These are phyloP conservation scores for Acanthurus tractus DNA, from an alignment of 2,797 vertebrate species.

Conservation along the genomic window DNA sequence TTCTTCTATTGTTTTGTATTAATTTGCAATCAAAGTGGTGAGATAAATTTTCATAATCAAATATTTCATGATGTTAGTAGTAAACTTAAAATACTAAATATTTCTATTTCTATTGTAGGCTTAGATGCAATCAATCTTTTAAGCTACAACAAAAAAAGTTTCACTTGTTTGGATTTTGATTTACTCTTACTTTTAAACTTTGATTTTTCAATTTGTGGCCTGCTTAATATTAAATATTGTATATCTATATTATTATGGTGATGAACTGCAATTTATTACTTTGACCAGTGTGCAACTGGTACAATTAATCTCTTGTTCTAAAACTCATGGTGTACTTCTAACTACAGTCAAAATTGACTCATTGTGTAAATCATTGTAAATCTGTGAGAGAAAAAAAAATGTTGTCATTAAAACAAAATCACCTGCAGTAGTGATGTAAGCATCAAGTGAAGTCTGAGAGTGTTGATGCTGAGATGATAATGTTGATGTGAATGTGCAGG, in stretches of 20 bases:
- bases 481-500: slow-evolving; percentile 15
- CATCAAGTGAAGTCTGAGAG: too few relatives aligned
- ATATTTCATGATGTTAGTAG: neutral
- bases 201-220: neutral
- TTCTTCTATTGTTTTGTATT: neutral
- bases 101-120: neutral
- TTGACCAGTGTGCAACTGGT: neutral
- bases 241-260: neutral
- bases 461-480: slow-evolving; percentile 8
- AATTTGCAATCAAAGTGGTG: neutral
- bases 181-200: neutral
- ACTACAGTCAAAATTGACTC: neutral
- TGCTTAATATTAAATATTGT: neutral
- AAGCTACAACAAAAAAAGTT: neutral
- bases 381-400: neutral
- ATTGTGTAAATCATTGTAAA: neutral
- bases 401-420: slow-evolving; percentile 1
- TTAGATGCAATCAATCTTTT: neutral
- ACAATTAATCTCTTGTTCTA: neutral
- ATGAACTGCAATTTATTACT: neutral
- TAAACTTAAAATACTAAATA: neutral
- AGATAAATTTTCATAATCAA: neutral
- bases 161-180: neutral
- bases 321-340: neutral
- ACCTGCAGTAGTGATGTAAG: slow-evolving; percentile 9